Evolutionary conservation across 2,113 vertebrate genomes (phyloP), one percentile per base, ranked within the genome.

Genomic region (Triplophysa siluroides): DNA sequence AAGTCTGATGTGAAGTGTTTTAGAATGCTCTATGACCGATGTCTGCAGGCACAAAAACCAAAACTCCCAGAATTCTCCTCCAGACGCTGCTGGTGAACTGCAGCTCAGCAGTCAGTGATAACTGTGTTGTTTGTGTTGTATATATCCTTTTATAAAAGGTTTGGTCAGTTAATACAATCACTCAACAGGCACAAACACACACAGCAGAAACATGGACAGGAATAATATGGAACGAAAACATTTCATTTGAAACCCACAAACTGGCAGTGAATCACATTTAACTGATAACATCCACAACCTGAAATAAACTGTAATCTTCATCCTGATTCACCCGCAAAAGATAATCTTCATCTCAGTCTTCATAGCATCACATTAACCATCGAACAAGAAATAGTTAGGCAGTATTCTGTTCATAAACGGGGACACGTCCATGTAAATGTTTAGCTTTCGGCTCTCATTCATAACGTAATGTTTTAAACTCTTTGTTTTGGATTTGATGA

Each of bases 11-110:
- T 29, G 1, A 71, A 54, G 26, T 13, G 3, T 43, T 13, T n/a
- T 29, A 29, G 5, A n/a, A 13, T 16, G 52, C 14, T 45, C n/a
- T 61, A 61, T 78, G 76, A 38, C 77, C 69, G 56, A 58, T 66
- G 24, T 78, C 76, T 45, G n/a, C 56, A 23, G 50, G 50, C 50
- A 45, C 3, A 14, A 14, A 50, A 14, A 14, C 12, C 16, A 33
- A 70, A 23, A 29, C 43, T 26, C 3, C 8, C 33, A 38, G 3
- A 7, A 38, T 38, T 19, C 45, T 54, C 16, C 14, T 52, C 47
- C 47, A 14, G 13, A 0, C 16, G 50, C 50, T 52, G 50, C 16
- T 52, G 14, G n/a, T n/a, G 18, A 58, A n/a, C 19, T 10, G 19
- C 54, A 21, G 19, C 8, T 21, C 54, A 9, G 54, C 19, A 58